phyloP scores from a whole-genome alignment of 2,888 invertebrate genomes.

The Synanthedon andrenaeformis region DNA sequence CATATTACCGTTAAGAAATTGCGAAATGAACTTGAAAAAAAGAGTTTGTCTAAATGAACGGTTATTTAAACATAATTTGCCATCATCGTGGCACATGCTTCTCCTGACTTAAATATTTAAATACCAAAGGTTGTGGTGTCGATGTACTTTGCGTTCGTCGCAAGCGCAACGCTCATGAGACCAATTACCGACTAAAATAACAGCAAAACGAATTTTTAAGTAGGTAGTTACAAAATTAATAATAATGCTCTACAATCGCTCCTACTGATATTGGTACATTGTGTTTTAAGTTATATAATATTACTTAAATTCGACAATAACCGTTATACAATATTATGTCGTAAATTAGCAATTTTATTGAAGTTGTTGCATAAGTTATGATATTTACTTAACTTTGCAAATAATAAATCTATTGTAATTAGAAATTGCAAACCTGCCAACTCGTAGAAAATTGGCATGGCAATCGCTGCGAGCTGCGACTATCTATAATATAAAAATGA shows the following conservation, averaged over 20 bases:
- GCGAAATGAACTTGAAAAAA: no score
- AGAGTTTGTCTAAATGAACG: not conserved
- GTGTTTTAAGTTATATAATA: not conserved
- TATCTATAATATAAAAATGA: no score
- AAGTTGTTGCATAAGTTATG: no score
- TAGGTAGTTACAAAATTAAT: not conserved
- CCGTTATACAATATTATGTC: no score
- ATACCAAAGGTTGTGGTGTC: not conserved
- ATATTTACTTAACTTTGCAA: no score
- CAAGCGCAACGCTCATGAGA: not conserved
- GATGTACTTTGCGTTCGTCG: not conserved
- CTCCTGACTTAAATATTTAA: not conserved
- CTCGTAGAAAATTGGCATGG: no score
- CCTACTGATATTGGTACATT: not conserved
- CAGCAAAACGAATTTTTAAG: not conserved
- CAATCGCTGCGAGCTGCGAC: no score
- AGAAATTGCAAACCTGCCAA: no score
- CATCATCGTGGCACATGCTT: not conserved
- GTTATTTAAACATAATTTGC: not conserved
- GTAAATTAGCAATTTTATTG: no score
- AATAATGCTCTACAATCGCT: not conserved
- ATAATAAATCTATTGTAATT: no score
- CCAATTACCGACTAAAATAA: not conserved
- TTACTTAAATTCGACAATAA: no score
- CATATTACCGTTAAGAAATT: no score